Evolutionary conservation across 1,140 invertebrate genomes (phyloP).

Genomic region (Arctopsyche grandis): DNA sequence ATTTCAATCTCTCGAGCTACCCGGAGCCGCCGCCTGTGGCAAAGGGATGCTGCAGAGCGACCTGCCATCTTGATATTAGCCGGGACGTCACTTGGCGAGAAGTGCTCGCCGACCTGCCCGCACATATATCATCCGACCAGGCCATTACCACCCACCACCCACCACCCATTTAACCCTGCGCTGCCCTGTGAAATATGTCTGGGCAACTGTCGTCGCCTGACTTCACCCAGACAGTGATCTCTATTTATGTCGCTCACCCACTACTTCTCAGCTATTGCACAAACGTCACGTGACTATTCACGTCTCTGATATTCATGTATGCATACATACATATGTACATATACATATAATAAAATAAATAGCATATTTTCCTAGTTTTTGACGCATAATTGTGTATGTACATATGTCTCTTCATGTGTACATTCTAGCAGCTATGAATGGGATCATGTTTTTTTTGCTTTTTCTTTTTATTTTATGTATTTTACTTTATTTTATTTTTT

Average conservation of each 20-base stretch:
- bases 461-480: no score
- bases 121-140: constrained; percentile 7
- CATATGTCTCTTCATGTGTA: neutral
- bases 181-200: neutral
- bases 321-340: neutral
- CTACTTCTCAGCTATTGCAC: neutral
- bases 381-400: neutral
- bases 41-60: constrained; percentile 18
- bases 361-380: neutral
- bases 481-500: no score
- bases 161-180: neutral
- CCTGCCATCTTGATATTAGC: constrained; percentile 25
- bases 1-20: constrained; percentile 45
- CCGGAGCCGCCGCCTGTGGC: neutral
- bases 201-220: no score
- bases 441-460: neutral
- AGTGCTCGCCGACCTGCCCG: neutral
- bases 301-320: neutral
- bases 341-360: neutral
- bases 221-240: no score
- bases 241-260: neutral
- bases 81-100: constrained; percentile 17
- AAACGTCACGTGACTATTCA: neutral
- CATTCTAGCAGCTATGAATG: neutral
- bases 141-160: constrained; percentile 5